Conservation (phyloP, 2,888 invertebrate genomes). For the Sturmia bella region DNA sequence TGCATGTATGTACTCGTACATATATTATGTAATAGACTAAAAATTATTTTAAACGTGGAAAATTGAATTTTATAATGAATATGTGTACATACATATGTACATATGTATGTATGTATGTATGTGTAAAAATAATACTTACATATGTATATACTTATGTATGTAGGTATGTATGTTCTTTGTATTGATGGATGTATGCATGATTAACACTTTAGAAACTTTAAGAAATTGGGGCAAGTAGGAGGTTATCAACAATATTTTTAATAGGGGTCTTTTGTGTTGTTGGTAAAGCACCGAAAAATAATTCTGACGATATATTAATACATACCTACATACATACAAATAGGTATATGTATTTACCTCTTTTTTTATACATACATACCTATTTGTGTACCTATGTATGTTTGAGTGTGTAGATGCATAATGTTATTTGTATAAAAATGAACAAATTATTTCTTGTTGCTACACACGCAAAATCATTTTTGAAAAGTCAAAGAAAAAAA, state of each 20-base stretch:
- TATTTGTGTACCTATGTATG: no score
- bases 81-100: constrained; percentile 1
- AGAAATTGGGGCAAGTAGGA: not conserved
- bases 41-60: no score
- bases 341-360: constrained; percentile 12
- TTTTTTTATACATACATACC: not conserved
- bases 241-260: not conserved
- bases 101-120: no score
- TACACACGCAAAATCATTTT: constrained; percentile 45
- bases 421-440: constrained; percentile 32
- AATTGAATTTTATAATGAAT: not conserved
- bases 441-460: constrained; percentile 48
- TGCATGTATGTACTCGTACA: no score
- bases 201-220: not conserved
- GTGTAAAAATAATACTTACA: no score
- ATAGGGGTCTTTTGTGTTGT: no score
- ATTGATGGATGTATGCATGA: not conserved
- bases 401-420: no score
- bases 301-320: not conserved
- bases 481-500: not conserved
- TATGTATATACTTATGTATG: not conserved
- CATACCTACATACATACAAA: not conserved
- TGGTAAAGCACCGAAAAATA: not conserved
- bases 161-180: not conserved
- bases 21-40: no score